Evolutionary conservation across 2,888 invertebrate genomes (phyloP).

Genomic region (Thera britannica): DNA sequence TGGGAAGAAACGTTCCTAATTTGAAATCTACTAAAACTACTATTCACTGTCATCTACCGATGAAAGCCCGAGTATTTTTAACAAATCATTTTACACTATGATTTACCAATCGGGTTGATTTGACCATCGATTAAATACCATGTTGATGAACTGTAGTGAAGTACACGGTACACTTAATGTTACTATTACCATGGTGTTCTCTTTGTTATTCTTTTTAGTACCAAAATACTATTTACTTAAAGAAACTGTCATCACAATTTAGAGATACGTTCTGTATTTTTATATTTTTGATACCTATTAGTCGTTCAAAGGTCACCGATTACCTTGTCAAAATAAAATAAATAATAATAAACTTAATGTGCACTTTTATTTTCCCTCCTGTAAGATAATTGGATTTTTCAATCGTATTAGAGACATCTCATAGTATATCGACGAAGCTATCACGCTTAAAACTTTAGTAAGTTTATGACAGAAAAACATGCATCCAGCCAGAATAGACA

Average conservation of each 20-base stretch:
- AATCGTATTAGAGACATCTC: background rate
- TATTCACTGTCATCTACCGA: background rate
- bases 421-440: background rate
- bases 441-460: too few relatives aligned
- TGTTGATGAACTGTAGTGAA: background rate
- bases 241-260: slow-evolving; percentile 71
- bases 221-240: slow-evolving; percentile 65
- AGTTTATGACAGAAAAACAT: too few relatives aligned
- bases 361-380: slow-evolving; percentile 49
- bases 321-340: slow-evolving; percentile 83
- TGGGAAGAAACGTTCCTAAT: too few relatives aligned
- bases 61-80: too few relatives aligned
- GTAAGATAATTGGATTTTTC: background rate
- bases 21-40: background rate
- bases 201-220: slow-evolving; percentile 48
- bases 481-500: too few relatives aligned
- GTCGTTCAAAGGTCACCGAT: slow-evolving; percentile 82
- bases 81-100: background rate
- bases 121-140: background rate
- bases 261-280: slow-evolving; percentile 77
- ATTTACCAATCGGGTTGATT: background rate
- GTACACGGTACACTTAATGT: background rate
- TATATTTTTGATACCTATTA: slow-evolving; percentile 82
- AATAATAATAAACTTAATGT: slow-evolving; percentile 73
- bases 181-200: background rate